Percentiles rank a stretch among this genome's conserved stretches.
Evolutionary conservation across 1,140 invertebrate genomes (phyloP).

Genomic region (Geopemphigus sp.): DNA sequence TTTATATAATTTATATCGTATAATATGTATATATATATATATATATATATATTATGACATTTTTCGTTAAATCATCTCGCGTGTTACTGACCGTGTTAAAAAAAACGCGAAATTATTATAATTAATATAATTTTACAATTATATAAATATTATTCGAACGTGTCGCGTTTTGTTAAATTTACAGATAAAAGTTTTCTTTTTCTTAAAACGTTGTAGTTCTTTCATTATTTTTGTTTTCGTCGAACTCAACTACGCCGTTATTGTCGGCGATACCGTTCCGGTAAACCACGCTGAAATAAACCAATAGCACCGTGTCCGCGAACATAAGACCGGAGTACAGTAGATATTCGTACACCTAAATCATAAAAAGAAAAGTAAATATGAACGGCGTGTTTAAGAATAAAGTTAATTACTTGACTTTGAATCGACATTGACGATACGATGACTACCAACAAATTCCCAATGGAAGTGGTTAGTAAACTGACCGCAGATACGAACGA

Average conservation of each 20-base stretch:
- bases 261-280: background rate
- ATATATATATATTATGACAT: too few species aligned
- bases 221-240: background rate
- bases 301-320: conserved; percentile 77
- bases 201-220: too few species aligned
- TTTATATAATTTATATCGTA: too few species aligned
- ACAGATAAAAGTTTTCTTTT: too few species aligned
- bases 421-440: conserved; percentile 59
- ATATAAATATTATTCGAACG: too few species aligned
- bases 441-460: conserved; percentile 58
- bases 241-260: too few species aligned
- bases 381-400: background rate
- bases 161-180: too few species aligned
- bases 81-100: too few species aligned
- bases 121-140: too few species aligned
- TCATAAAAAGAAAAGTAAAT: conserved; percentile 53
- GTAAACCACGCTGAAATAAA: conserved; percentile 70
- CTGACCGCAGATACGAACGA: conserved; percentile 57
- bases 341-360: conserved; percentile 81
- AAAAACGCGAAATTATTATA: too few species aligned
- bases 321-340: conserved; percentile 84
- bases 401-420: conserved; percentile 55
- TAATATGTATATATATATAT: too few species aligned
- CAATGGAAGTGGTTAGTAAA: conserved; percentile 58
- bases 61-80: too few species aligned